Evolutionary conservation across 30 jellyfish, hydroid and myxozoan species (phyloP).

Genomic region (Haliclystus octoradiatus): DNA sequence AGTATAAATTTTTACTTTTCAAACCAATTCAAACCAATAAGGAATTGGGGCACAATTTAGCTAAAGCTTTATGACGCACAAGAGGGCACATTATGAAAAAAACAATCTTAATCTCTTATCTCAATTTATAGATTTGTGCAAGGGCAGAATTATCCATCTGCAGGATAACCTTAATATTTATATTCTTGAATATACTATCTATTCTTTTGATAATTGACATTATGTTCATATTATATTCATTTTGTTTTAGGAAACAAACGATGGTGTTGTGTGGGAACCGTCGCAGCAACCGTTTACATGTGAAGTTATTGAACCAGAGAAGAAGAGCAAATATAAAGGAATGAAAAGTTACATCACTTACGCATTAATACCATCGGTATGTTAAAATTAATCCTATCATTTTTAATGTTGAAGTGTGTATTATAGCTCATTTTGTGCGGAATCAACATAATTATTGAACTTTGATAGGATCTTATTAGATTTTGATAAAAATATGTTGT

Average conservation of each 20-base stretch:
- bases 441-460: neutral
- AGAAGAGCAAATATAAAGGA: conserved; percentile 90
- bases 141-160: too few species aligned
- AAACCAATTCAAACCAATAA: too few species aligned
- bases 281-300: conserved; percentile 51
- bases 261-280: conserved; percentile 80
- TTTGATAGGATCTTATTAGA: neutral
- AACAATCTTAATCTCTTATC: too few species aligned
- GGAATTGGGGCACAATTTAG: too few species aligned
- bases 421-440: neutral
- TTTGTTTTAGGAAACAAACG: conserved; percentile 61
- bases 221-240: neutral
- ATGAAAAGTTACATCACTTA: conserved; percentile 89
- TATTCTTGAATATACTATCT: too few species aligned
- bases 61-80: too few species aligned
- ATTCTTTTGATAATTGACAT: too few species aligned
- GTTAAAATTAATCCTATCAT: too few species aligned
- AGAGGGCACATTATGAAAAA: too few species aligned
- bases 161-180: too few species aligned
- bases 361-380: conserved; percentile 73
- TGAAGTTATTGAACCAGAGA: conserved; percentile 70
- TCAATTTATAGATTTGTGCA: too few species aligned
- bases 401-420: neutral
- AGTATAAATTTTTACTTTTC: neutral
- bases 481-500: neutral